Base-by-base conservation (phyloP, 2,797 vertebrate species). In the Heteromormyrus szaboi region DNA sequence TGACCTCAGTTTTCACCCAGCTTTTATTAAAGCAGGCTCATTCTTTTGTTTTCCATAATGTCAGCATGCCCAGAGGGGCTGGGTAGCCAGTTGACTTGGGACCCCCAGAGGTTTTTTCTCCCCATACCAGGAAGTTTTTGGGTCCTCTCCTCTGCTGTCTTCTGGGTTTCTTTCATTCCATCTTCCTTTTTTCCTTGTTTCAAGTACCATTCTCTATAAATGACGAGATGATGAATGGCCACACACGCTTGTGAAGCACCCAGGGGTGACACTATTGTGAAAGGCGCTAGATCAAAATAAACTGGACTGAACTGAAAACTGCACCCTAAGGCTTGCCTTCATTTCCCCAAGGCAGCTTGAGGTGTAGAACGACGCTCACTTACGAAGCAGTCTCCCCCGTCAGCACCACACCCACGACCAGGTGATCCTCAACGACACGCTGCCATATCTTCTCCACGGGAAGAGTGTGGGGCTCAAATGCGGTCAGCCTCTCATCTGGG, bases 381-480 rank as follows among this genome's bases (percentile, higher is more conserved):
- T 96, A 99, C 98, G 90, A 62, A 51, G 92, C 90, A 90, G 91
- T 91, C 88, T 95, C 93, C 79, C 95, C 92, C 25, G 91, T 93
- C 88, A 97, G 90, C 72, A 96, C 94, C 90, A 97, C 95, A 91
- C 98, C 98, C 91, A 98, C 94, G 86, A 99, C 93, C 94, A 99
- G 92, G 91, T 29, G 95, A 91, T 97, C 96, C 87, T 93, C 96
- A 14, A 96, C 87, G 88, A 98, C 89, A 88, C 95, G 96, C 90
- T 97, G 96, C 98, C 98, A 99, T 85, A 98, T 92, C 90, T 96
- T 96, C 90, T 97, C 94, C 90, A 96, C 91, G 90, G 94, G 91
- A 88, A 95, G 93, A 91, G 93, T 92, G 89, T 92, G 91, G 89
- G 93, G 79, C 3, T 86, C 89, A 87, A 92, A 89, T 89, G 88